Evolutionary conservation across 2,797 vertebrate genomes (phyloP).

Genomic region (Atherinosoma microstoma): DNA sequence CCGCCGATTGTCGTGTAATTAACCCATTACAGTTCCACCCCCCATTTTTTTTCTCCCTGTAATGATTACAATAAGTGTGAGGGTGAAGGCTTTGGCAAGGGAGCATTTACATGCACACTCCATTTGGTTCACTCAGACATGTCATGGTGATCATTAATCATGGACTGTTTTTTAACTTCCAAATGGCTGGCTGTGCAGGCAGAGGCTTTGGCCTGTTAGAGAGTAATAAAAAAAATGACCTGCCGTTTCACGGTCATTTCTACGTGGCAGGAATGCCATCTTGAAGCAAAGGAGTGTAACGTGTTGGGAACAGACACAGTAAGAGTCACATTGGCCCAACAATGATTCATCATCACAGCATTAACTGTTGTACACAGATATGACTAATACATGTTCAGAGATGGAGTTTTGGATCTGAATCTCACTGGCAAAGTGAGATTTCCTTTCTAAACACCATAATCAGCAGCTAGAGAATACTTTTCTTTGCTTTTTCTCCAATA

Average conservation of each 20-base stretch:
- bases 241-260: conserved; percentile 48
- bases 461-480: background rate
- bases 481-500: background rate
- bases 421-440: background rate
- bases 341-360: conserved; percentile 10
- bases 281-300: conserved; percentile 8
- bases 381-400: background rate
- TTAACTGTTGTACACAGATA: conserved; percentile 4
- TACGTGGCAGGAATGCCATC: conserved; percentile 23
- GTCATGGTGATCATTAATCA: conserved; percentile 81
- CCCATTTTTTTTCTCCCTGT: conserved; percentile 59
- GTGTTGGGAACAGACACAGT: conserved; percentile 15
- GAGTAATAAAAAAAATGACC: conserved; percentile 62
- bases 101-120: conserved; percentile 77
- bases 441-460: background rate
- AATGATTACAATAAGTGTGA: conserved; percentile 83
- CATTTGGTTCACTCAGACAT: conserved; percentile 81
- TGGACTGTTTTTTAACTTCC: conserved; percentile 68
- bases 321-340: background rate
- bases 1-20: conserved; percentile 75
- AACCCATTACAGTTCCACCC: conserved; percentile 76
- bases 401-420: background rate
- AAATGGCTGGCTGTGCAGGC: conserved; percentile 27
- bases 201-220: conserved; percentile 62
- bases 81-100: conserved; percentile 75